Conservation (phyloP, 2,797 vertebrate species). For the Cuniculus paca region DNA sequence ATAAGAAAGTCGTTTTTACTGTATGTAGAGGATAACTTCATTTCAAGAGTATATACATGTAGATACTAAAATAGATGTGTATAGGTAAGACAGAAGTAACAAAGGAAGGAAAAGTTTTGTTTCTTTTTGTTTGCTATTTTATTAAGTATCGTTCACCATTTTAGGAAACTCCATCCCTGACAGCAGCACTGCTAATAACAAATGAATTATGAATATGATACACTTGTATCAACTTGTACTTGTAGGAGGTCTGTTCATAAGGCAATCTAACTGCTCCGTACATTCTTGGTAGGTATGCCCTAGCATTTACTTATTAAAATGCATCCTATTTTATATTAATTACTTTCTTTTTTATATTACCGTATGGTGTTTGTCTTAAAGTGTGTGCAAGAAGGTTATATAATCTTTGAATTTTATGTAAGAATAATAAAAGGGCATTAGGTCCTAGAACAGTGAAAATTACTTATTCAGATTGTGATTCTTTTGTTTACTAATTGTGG, state of each 20-base stretch:
- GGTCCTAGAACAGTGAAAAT: neutral
- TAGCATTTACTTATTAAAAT: constrained; percentile 25
- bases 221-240: neutral
- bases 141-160: constrained; percentile 21
- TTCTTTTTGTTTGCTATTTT: constrained; percentile 36
- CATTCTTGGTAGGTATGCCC: neutral
- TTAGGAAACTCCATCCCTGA: neutral
- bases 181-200: neutral
- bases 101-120: neutral
- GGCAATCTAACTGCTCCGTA: neutral
- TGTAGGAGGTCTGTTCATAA: neutral
- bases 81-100: neutral
- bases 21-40: neutral
- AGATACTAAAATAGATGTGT: neutral
- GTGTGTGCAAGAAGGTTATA: neutral
- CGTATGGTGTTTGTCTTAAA: constrained; percentile 46
- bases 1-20: constrained; percentile 39
- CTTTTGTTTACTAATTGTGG: neutral
- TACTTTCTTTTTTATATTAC: neutral
- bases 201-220: neutral
- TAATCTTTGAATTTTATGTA: constrained; percentile 42
- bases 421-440: neutral
- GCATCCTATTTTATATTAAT: neutral
- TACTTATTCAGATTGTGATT: neutral
- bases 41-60: neutral